Evolutionary conservation across 92 coral and sea anemone genomes (phyloP).

Genomic region (Pocillopora meandrina): DNA sequence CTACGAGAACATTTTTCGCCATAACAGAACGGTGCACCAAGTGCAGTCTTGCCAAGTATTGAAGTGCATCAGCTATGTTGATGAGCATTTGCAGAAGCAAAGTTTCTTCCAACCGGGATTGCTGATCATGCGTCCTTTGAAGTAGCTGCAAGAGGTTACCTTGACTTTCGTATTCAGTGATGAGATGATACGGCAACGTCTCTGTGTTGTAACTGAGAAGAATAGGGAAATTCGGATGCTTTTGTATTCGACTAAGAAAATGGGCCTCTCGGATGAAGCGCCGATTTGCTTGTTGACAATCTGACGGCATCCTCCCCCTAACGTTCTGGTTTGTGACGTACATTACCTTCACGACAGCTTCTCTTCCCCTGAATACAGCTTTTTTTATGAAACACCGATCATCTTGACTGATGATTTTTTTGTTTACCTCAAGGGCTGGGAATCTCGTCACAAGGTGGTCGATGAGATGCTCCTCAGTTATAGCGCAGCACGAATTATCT

Average conservation of each 20-base stretch:
- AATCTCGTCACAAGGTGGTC: background rate
- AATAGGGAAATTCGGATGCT: background rate
- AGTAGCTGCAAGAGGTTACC: slow-evolving; percentile 10
- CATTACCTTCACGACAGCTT: background rate
- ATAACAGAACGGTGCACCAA: slow-evolving; percentile 27
- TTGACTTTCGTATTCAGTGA: background rate
- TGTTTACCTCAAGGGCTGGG: background rate
- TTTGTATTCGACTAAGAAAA: background rate
- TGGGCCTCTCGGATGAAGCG: background rate
- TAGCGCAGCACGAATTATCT: background rate
- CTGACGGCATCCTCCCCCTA: background rate
- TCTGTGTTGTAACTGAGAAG: slow-evolving; percentile 13
- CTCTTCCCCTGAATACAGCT: background rate
- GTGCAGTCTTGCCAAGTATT: background rate
- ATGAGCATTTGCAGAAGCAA: slow-evolving; percentile 8
- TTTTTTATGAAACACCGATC: background rate
- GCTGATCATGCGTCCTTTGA: background rate
- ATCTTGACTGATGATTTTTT: background rate
- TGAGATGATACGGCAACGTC: slow-evolving; percentile 15
- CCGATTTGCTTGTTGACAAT: background rate
- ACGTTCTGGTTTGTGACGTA: background rate
- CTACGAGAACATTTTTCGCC: slow-evolving; percentile 26
- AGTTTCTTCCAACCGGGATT: background rate
- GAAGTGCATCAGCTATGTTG: slow-evolving; percentile 8
- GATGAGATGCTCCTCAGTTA: background rate